Evolutionary conservation across 2,888 invertebrate genomes (phyloP).

Genomic region (Melanostoma scalare): DNA sequence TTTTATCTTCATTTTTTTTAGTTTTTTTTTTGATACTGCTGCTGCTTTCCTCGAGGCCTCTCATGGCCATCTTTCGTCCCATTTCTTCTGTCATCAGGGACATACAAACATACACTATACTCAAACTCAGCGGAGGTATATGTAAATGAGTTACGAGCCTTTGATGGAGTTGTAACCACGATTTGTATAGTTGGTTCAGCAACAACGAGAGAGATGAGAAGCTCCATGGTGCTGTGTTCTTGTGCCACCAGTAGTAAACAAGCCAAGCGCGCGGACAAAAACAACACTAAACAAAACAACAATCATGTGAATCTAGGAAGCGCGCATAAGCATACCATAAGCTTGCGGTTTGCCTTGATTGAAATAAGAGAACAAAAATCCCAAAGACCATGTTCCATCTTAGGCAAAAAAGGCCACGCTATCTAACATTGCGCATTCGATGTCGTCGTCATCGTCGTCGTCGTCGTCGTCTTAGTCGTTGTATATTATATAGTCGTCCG

Average conservation of each 20-base stretch:
- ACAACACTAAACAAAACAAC: conserved; percentile 45
- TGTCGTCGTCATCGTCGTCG: conserved; percentile 32
- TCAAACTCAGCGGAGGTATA: conserved; percentile 61
- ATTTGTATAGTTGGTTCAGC: conserved; percentile 61
- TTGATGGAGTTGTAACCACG: conserved; percentile 74
- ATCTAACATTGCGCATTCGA: conserved; percentile 45
- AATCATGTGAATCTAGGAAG: conserved; percentile 73
- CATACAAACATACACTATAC: conserved; percentile 26
- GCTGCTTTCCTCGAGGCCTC: conserved; percentile 19
- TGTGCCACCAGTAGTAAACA: conserved; percentile 60
- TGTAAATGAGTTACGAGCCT: conserved; percentile 73
- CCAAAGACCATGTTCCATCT: conserved; percentile 63
- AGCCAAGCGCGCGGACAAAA: conserved; percentile 38
- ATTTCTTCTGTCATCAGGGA: conserved; percentile 68
- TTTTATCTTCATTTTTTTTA: conserved; percentile 33
- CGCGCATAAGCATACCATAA: conserved; percentile 68
- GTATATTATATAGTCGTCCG: neutral
- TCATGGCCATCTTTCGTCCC: conserved; percentile 69
- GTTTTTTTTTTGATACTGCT: conserved; percentile 6
- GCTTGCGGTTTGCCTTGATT: conserved; percentile 69
- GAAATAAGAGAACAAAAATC: conserved; percentile 70
- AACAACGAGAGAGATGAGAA: conserved; percentile 26
- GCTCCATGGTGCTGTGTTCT: conserved; percentile 13
- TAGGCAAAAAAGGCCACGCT: conserved; percentile 67
- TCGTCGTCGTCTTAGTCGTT: conserved; percentile 7